These are phyloP conservation scores for Oithona nana DNA, from an alignment of 2,888 invertebrate species.

Conservation along the genomic window DNA sequence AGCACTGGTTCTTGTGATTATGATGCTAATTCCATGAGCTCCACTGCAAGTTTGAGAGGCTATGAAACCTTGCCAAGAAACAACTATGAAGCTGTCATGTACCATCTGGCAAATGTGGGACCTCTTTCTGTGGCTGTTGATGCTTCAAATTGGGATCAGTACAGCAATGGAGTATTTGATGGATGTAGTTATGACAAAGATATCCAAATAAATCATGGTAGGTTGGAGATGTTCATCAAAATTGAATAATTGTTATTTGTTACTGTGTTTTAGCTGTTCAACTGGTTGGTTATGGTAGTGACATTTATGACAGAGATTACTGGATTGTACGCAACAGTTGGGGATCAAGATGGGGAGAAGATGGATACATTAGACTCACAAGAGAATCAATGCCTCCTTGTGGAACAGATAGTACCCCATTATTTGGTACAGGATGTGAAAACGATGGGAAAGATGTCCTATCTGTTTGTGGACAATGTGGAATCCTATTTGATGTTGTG, in stretches of 20 bases:
- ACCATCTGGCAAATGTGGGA: conserved; percentile 14
- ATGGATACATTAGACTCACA: conserved; percentile 7
- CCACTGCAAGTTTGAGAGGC: background rate
- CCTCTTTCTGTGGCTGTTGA: conserved; percentile 14
- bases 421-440: conserved; percentile 10
- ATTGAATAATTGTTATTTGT: background rate
- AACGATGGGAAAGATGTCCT: conserved; percentile 13
- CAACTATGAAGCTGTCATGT: conserved; percentile 6
- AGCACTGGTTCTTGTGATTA: background rate
- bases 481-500: conserved; percentile 8
- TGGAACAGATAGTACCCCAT: conserved; percentile 8
- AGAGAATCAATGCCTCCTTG: conserved; percentile 1
- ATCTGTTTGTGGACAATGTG: conserved; percentile 12
- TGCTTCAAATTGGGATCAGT: conserved; percentile 6
- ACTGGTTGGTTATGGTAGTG: conserved; percentile 60
- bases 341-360: conserved; percentile 37
- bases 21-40: background rate
- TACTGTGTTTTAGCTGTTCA: conserved; percentile 39
- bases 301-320: conserved; percentile 33
- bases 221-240: background rate
- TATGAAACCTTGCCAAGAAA: conserved; percentile 6
- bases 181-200: conserved; percentile 25
- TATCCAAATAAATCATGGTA: conserved; percentile 51
- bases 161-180: conserved; percentile 11
- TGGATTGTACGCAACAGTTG: conserved; percentile 87